Evolutionary conservation across 1,140 invertebrate species (phyloP).

Genomic region (Anastrepha obliqua): DNA sequence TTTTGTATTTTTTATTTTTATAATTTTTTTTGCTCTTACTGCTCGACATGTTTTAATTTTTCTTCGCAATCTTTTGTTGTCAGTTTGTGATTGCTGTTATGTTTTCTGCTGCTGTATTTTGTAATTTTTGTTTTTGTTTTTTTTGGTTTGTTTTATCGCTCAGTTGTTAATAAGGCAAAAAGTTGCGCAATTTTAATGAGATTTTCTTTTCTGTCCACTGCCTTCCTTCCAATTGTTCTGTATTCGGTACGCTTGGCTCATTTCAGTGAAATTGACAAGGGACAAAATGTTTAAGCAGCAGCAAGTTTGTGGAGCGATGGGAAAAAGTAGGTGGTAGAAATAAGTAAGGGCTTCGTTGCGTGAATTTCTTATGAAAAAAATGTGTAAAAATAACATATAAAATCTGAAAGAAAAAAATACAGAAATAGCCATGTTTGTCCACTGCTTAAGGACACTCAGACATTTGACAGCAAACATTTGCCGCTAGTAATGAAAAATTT

Average conservation of each 20-base stretch:
- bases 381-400: too few relatives aligned
- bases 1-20: background rate
- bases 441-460: too few relatives aligned
- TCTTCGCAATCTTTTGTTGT: constrained; percentile 49
- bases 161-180: constrained; percentile 69
- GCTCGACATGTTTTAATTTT: constrained; percentile 40
- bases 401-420: too few relatives aligned
- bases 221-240: constrained; percentile 18
- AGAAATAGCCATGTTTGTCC: too few relatives aligned
- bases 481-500: too few relatives aligned
- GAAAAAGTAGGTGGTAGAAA: background rate
- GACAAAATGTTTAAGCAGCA: constrained; percentile 38
- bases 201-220: constrained; percentile 40
- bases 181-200: constrained; percentile 72
- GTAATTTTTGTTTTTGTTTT: constrained; percentile 30
- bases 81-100: constrained; percentile 41
- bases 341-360: background rate
- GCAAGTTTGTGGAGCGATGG: too few relatives aligned
- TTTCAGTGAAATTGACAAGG: constrained; percentile 45
- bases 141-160: constrained; percentile 13
- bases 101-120: background rate
- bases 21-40: background rate
- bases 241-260: background rate
- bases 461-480: too few relatives aligned
- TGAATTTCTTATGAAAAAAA: too few relatives aligned